Conservation (phyloP, 2,113 vertebrate species). For the Phrynosoma platyrhinos region DNA sequence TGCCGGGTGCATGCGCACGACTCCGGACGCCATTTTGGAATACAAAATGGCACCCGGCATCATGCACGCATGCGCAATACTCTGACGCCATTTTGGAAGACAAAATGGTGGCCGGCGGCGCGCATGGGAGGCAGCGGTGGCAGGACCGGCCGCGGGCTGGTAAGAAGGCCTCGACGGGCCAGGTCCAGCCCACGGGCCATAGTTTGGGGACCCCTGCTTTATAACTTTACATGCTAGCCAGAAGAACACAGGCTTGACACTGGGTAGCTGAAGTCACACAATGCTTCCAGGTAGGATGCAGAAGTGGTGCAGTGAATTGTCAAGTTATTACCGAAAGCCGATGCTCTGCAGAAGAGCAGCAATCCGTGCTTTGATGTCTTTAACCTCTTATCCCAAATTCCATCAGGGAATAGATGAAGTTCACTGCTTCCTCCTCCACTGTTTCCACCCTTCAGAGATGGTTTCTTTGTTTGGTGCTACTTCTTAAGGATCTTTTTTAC, state of each 20-base stretch:
- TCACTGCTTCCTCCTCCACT: background rate
- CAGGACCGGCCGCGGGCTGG: too few relatives aligned
- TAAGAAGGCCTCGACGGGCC: too few relatives aligned
- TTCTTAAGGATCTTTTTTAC: background rate
- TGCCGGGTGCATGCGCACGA: too few relatives aligned
- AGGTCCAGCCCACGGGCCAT: too few relatives aligned
- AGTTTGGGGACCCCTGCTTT: too few relatives aligned
- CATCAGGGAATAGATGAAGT: rapidly evolving
- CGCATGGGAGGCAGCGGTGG: too few relatives aligned
- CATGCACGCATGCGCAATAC: too few relatives aligned
- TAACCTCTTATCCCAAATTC: background rate
- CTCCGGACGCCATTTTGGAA: too few relatives aligned
- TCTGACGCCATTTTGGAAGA: too few relatives aligned
- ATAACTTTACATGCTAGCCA: background rate
- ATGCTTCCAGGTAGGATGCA: background rate
- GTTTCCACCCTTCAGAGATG: background rate
- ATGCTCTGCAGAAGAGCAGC: background rate
- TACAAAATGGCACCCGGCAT: too few relatives aligned
- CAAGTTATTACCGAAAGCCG: rapidly evolving
- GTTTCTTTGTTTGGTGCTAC: background rate
- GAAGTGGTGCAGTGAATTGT: background rate
- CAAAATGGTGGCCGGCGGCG: too few relatives aligned
- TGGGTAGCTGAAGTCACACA: background rate
- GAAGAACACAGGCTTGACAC: background rate
- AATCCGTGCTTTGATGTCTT: background rate